A percentile compares a stretch with the other conserved stretches of the same genome.
Conservation (phyloP, 2,797 vertebrate genomes). For the Pyrocephalus nanus region DNA sequence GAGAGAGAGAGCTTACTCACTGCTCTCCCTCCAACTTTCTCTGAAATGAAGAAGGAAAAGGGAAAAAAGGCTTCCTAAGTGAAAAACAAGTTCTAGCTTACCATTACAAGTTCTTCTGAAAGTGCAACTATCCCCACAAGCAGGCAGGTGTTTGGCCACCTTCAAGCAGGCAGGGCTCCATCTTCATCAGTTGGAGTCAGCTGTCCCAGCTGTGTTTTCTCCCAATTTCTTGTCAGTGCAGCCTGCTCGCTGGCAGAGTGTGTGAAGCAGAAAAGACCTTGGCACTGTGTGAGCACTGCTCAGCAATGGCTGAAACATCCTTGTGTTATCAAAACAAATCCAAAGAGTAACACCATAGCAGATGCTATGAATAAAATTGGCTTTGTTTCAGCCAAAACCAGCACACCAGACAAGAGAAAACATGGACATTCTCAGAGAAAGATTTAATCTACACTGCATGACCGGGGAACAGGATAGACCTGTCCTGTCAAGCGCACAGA, state of each 20-base stretch:
- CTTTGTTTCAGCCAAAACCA: background rate
- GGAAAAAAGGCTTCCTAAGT: too few species aligned
- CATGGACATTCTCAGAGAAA: background rate
- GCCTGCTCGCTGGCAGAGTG: rapidly evolving
- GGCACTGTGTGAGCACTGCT: background rate
- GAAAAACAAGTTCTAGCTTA: too few species aligned
- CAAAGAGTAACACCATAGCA: background rate
- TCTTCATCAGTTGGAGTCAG: background rate
- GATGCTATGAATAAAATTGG: background rate
- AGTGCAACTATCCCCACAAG: too few species aligned
- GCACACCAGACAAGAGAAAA: background rate
- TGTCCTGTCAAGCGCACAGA: background rate
- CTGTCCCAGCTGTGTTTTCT: background rate
- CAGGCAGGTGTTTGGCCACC: background rate
- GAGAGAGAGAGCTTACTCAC: too few species aligned
- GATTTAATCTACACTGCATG: background rate
- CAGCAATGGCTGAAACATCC: background rate
- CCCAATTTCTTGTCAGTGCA: background rate
- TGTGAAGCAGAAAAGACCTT: background rate
- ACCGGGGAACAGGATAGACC: background rate
- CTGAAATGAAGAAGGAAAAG: too few species aligned
- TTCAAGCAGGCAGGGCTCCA: background rate
- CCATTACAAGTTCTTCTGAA: too few species aligned
- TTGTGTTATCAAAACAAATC: background rate
- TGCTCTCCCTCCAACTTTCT: too few species aligned